Base-by-base conservation (phyloP, 2,113 vertebrate species). In the Madoqua kirkii region DNA sequence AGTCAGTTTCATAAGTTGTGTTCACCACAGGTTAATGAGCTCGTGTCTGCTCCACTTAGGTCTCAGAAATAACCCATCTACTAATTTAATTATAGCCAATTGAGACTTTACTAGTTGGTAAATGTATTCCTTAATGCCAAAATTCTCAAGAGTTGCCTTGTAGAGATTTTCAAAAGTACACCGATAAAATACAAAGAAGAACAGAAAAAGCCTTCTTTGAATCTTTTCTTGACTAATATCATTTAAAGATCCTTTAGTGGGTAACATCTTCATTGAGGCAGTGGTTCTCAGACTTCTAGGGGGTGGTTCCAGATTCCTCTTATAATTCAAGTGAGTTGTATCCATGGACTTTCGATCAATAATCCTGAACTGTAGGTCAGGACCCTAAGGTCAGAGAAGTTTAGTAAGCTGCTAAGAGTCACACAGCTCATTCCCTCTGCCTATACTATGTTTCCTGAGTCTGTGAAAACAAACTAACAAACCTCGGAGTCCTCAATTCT, bases 11-110 rank as follows among this genome's bases (percentile, higher is more conserved):
- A 45, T 93, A 89, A 88, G 12, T 87, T 93, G 31, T 82, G 59
- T 91, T 40, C 19, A 74, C 52, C 57, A 43, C 54, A 33, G 89
- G 43, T 67, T 94, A 81, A 97, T 91, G 88, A 93, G n/a, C 54
- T 62, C 82, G 15, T 67, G 60, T 96, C 92, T 48, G 52, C 27
- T 84, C n/a, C 5, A 48, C 9, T 88, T 91, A 50, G 9, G 15
- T 91, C 57, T 87, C 36, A n/a, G 78, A 97, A 71, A 86, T 4
- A 93, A 74, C 31, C 19, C 54, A 57, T 52, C 87, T 82, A 74
- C 57, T 95, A 91, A 96, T 90, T 95, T 84, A 94, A 93, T 88
- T 60, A 91, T 19, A 96, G 50, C 59, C 17, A 57, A 21, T 60
- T 91, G 43, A 64, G 40, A 40, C 55, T 88, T 95, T 81, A 48